phyloP scores from a whole-genome alignment of 1,140 invertebrate genomes.

The Archegozetes longisetosus region DNA sequence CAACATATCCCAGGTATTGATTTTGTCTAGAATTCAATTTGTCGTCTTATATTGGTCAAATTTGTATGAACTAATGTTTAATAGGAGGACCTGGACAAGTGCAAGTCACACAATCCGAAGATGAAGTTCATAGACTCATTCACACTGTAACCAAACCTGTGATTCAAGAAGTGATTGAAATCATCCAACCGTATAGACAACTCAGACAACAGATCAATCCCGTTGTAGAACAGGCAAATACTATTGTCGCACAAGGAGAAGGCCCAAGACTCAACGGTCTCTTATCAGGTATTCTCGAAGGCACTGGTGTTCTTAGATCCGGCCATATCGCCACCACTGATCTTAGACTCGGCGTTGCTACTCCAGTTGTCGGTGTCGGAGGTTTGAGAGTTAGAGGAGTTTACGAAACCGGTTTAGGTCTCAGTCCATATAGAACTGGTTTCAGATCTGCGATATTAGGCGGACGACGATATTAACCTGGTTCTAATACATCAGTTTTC shows the following conservation, averaged over 20 bases:
- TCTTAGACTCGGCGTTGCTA: not conserved
- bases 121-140: not conserved
- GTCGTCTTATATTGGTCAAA: too few species aligned
- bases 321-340: not conserved
- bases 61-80: not conserved
- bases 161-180: slow-evolving; percentile 3
- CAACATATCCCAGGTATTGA: not conserved
- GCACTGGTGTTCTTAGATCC: too few species aligned
- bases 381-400: not conserved
- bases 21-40: not conserved
- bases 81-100: not conserved
- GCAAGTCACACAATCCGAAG: not conserved
- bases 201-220: slow-evolving; percentile 3
- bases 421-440: not conserved
- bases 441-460: too few species aligned
- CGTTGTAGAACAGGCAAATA: not conserved
- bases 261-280: not conserved
- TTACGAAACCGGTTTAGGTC: not conserved
- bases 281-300: not conserved
- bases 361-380: not conserved
- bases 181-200: not conserved
- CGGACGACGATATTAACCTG: too few species aligned
- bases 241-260: not conserved
- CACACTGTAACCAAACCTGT: slow-evolving; percentile 2
- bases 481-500: too few species aligned